These are phyloP conservation scores for Hippocampus abdominalis DNA, from an alignment of 2,113 vertebrate genomes.

Conservation along the genomic window DNA sequence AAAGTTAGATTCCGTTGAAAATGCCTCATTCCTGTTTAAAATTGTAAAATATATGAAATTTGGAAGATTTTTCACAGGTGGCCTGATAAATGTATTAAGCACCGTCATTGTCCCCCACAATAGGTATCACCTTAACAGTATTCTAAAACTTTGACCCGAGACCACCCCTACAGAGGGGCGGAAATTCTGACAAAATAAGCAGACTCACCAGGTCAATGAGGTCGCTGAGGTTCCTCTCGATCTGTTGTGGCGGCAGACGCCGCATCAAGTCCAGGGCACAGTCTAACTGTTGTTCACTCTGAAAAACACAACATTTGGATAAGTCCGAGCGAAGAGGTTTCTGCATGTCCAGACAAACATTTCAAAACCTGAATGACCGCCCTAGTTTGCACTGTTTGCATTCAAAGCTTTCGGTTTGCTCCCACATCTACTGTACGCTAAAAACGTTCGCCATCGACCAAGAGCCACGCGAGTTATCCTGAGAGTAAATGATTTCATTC, in stretches of 20 bases:
- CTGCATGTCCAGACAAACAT: background rate
- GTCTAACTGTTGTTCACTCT: slow-evolving; percentile 98
- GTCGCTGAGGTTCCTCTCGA: slow-evolving; percentile 99
- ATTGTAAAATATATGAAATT: background rate
- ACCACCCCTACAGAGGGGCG: background rate
- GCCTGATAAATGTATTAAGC: background rate
- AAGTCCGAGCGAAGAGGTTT: background rate
- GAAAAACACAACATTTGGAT: slow-evolving; percentile 37
- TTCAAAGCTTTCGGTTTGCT: background rate
- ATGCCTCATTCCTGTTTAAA: too few relatives aligned
- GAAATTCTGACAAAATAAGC: background rate
- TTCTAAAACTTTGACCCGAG: background rate
- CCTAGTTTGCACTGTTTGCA: background rate
- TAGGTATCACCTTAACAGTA: background rate
- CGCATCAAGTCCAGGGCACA: slow-evolving; percentile 99
- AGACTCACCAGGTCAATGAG: slow-evolving; percentile 93
- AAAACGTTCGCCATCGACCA: background rate
- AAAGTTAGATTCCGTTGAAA: too few relatives aligned
- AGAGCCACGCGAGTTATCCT: background rate
- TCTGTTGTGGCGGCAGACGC: slow-evolving; percentile 98
- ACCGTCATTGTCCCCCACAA: background rate
- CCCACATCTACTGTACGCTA: background rate
- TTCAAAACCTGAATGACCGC: background rate
- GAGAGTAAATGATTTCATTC: background rate
- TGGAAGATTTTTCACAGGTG: background rate